Conservation (phyloP, 2,888 invertebrate species). For the Tupiocoris notatus region DNA sequence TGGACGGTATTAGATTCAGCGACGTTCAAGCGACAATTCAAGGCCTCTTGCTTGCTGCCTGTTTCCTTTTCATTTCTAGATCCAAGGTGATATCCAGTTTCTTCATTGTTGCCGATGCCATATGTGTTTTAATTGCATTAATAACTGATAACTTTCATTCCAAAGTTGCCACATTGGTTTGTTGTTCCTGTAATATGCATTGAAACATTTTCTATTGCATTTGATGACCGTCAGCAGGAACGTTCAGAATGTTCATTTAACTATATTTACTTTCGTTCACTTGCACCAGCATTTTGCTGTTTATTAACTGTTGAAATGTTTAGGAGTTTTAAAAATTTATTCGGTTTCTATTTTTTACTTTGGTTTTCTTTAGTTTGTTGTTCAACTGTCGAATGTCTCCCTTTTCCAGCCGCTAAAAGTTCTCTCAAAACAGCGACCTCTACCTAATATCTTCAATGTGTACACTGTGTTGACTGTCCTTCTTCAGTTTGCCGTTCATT, state of each 20-base stretch:
- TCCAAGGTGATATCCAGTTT: slow-evolving; percentile 77
- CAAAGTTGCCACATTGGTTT: slow-evolving; percentile 8
- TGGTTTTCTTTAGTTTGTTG: no score
- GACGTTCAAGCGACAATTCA: slow-evolving; percentile 97
- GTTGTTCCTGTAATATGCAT: background rate
- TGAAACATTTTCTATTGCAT: no score
- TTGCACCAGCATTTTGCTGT: no score
- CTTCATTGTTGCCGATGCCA: no score
- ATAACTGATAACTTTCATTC: background rate
- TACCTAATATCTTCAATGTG: slow-evolving; percentile 97
- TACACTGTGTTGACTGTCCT: slow-evolving; percentile 96
- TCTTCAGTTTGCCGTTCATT: slow-evolving; percentile 92
- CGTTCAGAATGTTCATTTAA: no score
- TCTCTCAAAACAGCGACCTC: slow-evolving; percentile 87
- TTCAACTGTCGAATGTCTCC: no score
- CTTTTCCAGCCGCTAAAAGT: slow-evolving; percentile 78
- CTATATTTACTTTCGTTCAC: no score
- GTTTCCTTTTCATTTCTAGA: slow-evolving; percentile 96
- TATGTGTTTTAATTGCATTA: no score
- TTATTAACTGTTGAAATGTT: no score
- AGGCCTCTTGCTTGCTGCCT: slow-evolving; percentile 90
- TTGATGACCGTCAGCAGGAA: no score
- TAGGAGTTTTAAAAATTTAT: no score
- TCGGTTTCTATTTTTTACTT: no score
- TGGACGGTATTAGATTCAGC: slow-evolving; percentile 96